A percentile compares a stretch with the other conserved stretches of the same genome.
Conservation (phyloP, 2,797 vertebrate genomes). For the Poecilia wingei region DNA sequence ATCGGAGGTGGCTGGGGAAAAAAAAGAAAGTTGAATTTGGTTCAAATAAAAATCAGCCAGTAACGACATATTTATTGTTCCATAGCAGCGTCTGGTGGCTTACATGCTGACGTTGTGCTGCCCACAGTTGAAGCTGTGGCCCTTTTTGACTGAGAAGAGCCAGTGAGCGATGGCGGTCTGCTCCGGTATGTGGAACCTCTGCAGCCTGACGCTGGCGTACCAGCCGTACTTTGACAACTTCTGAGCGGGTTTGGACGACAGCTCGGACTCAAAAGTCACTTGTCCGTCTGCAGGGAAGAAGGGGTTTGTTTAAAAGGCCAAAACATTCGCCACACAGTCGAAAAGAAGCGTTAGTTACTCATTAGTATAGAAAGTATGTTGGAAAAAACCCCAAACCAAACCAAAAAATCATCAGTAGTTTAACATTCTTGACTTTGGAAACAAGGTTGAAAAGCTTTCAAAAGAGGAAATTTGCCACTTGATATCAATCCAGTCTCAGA, state of each 20-base stretch:
- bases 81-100: slow-evolving; percentile 39
- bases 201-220: slow-evolving; percentile 89
- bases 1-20: slow-evolving; percentile 84
- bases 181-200: slow-evolving; percentile 88
- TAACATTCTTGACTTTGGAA: neutral
- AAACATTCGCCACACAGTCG: neutral
- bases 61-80: neutral
- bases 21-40: neutral
- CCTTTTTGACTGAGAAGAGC: slow-evolving; percentile 85
- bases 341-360: neutral
- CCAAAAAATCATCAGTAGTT: neutral
- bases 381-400: neutral
- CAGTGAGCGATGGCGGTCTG: slow-evolving; percentile 87
- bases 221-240: slow-evolving; percentile 90
- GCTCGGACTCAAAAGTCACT: slow-evolving; percentile 83
- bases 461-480: neutral
- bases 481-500: neutral
- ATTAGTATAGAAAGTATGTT: neutral
- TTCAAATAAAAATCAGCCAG: neutral
- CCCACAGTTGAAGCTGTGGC: slow-evolving; percentile 80
- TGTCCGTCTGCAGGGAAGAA: slow-evolving; percentile 63
- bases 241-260: slow-evolving; percentile 89
- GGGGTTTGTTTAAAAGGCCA: neutral
- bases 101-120: slow-evolving; percentile 87
- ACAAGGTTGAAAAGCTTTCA: neutral